phyloP scores from a whole-genome alignment of 2,888 invertebrate species.

The Drosophila pseudotakahashii region DNA sequence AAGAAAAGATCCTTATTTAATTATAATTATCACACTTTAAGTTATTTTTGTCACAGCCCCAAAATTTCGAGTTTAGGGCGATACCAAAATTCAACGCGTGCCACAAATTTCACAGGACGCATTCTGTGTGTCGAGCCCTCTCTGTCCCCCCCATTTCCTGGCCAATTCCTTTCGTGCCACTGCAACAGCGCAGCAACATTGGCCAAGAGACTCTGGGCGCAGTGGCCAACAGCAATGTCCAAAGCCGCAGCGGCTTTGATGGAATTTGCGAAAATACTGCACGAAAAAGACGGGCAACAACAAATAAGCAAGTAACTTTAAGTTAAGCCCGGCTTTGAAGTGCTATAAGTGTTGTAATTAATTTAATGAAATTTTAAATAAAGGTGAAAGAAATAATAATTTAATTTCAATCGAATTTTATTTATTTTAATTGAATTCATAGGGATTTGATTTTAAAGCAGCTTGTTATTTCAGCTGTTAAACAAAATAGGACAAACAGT shows the following conservation, averaged over 20 bases:
- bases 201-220: slow-evolving; percentile 26
- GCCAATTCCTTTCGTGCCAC: slow-evolving; percentile 38
- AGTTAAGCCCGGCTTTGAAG: background rate
- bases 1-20: too few relatives aligned
- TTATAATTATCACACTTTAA: slow-evolving; percentile 1
- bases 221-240: slow-evolving; percentile 33
- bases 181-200: slow-evolving; percentile 27
- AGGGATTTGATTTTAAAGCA: too few relatives aligned
- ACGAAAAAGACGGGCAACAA: slow-evolving; percentile 14
- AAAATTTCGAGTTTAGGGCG: slow-evolving; percentile 3
- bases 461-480: too few relatives aligned
- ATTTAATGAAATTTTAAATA: too few relatives aligned
- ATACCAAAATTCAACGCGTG: slow-evolving; percentile 52
- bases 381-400: too few relatives aligned
- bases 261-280: slow-evolving; percentile 58
- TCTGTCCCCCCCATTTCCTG: slow-evolving; percentile 9
- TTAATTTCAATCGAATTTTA: too few relatives aligned
- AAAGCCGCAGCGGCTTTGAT: slow-evolving; percentile 51
- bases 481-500: too few relatives aligned
- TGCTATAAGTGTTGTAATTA: slow-evolving; percentile 4
- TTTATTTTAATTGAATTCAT: too few relatives aligned
- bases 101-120: slow-evolving; percentile 44
- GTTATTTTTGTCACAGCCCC: slow-evolving; percentile 32
- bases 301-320: slow-evolving; percentile 8
- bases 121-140: slow-evolving; percentile 39